phyloP scores from a whole-genome alignment of 2,888 invertebrate genomes.

The Strigamia crassipes region DNA sequence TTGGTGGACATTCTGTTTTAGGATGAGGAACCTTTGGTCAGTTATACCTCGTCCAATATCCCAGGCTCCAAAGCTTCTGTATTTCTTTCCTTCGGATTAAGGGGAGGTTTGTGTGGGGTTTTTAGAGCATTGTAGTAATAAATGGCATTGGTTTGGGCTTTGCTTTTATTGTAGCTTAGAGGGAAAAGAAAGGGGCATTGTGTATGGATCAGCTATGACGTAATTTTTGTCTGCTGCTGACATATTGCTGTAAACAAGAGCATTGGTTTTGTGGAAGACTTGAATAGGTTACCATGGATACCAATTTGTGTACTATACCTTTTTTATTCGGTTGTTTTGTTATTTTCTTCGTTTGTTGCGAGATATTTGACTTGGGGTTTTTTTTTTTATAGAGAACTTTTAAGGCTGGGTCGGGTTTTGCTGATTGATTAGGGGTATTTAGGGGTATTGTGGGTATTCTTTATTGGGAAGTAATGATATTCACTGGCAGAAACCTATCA shows the following conservation, averaged over 20 bases:
- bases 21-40: not conserved
- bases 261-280: not conserved
- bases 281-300: constrained; percentile 8
- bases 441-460: not conserved
- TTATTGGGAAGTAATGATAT: constrained; percentile 24
- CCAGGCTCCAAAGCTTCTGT: not conserved
- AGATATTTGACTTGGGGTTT: not conserved
- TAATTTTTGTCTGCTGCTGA: constrained; percentile 1
- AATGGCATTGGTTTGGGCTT: constrained; percentile 31
- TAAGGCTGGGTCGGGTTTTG: not conserved
- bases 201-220: constrained; percentile 21
- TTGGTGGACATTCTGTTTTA: not conserved
- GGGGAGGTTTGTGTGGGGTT: constrained; percentile 9
- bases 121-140: constrained; percentile 29
- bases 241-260: not conserved
- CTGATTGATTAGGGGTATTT: constrained; percentile 6
- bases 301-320: not conserved
- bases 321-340: not conserved
- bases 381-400: not conserved
- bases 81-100: not conserved
- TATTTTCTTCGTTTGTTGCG: not conserved
- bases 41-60: constrained; percentile 28
- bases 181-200: constrained; percentile 18
- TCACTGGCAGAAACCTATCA: constrained; percentile 17
- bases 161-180: constrained; percentile 24